Evolutionary conservation across 2,888 invertebrate species (phyloP), one percentile per base, ranked within the genome.

Genomic region (Troilus luridus): DNA sequence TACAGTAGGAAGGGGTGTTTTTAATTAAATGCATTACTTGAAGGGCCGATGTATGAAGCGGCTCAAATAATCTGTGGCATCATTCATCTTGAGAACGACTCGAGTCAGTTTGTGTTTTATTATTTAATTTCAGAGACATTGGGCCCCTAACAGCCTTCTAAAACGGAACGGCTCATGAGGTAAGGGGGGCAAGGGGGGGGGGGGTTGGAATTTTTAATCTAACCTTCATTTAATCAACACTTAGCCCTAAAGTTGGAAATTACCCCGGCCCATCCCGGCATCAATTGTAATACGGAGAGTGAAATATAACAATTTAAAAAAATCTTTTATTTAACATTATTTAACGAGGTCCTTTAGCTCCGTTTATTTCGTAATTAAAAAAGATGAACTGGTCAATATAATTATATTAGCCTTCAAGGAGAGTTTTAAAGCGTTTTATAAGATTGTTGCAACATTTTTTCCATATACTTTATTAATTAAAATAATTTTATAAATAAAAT

Each of bases 161-260:
- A 85, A 85, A 85, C 54, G 85, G 54, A 85, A 85, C 85, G 85
- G 19, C 85, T 85, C 85, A 85, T 85, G 85, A 85, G 89, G 89
- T 62, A 64, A 54, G 56, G 56, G 58, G 9, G 21, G 19, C 59
- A 6, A 19, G 58, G 27, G 27, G 9, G 11, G 14, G 64, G 60
- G 89, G 88, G 88, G 91, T 85, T 91, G 92, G 92, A 92, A 92
- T 92, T 92, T 92, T 92, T 92, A 92, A 92, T 92, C 92, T 92
- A 92, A 92, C 92, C 92, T 92, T 92, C 92, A 92, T 92, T 92
- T 92, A 92, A 92, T 92, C 92, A 92, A 92, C 92, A 90, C 92
- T 91, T 92, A 92, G 88, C 92, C 54, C 85, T 85, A 21, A 85
- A 85, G 85, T 56, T 85, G 56, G 85, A 85, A 85, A 85, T 85